These are phyloP conservation scores for Potamilus streckersoni DNA, from an alignment of 1,140 invertebrate genomes.

Conservation along the genomic window DNA sequence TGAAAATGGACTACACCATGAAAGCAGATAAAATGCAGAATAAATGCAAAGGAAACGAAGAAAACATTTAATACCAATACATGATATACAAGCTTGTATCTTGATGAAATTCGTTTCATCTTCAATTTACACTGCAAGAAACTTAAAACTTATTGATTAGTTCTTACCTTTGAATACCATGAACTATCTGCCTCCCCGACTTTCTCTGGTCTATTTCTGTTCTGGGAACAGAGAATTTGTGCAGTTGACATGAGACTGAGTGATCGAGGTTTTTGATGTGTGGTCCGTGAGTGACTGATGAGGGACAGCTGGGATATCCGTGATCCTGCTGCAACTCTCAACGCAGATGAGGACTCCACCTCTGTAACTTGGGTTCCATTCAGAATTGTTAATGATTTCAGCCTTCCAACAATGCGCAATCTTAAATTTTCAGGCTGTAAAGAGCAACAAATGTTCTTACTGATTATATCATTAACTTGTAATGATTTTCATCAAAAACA, in stretches of 20 bases:
- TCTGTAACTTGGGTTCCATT: slow-evolving; percentile 56
- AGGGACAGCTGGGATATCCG: slow-evolving; percentile 63
- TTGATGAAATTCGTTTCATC: no score
- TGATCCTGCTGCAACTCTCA: slow-evolving; percentile 62
- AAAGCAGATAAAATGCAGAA: no score
- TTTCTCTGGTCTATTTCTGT: slow-evolving; percentile 56
- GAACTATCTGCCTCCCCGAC: slow-evolving; percentile 50
- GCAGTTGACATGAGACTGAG: slow-evolving; percentile 50
- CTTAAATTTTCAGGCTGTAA: slow-evolving; percentile 56
- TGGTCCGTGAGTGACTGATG: slow-evolving; percentile 54
- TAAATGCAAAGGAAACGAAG: no score
- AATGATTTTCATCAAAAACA: no score
- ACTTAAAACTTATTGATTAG: no score
- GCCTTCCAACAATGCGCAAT: slow-evolving; percentile 57
- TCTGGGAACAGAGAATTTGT: slow-evolving; percentile 49
- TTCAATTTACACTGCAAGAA: no score
- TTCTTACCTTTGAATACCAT: slow-evolving; percentile 58
- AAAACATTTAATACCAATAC: no score
- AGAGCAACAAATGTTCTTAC: neutral
- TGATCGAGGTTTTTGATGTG: slow-evolving; percentile 50
- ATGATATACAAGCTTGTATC: no score
- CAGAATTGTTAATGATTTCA: slow-evolving; percentile 58
- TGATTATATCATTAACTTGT: no score
- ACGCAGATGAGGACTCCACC: slow-evolving; percentile 54
- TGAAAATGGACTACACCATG: no score